A percentile compares a stretch with the other conserved stretches of the same genome.
phyloP scores from a whole-genome alignment of 2,113 vertebrate species.

The Leptobrachium leishanense region DNA sequence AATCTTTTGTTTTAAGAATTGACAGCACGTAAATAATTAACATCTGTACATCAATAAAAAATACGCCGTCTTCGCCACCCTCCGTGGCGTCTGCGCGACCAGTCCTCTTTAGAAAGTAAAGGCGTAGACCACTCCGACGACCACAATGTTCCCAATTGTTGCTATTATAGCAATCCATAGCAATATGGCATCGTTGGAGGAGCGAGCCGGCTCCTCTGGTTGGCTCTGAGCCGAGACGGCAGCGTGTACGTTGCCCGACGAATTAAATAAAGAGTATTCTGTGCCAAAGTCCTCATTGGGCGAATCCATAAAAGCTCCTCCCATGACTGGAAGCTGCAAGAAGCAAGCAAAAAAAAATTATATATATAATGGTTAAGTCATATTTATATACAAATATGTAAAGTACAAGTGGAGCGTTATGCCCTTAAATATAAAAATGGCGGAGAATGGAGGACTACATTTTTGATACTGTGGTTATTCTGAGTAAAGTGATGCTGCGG shows the following conservation, averaged over 20 bases:
- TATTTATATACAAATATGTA: no score
- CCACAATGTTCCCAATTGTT: slow-evolving; percentile 96
- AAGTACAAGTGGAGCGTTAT: no score
- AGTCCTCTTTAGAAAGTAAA: slow-evolving; percentile 85
- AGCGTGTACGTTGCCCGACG: slow-evolving; percentile 86
- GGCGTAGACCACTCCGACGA: slow-evolving; percentile 94
- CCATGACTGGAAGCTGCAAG: slow-evolving; percentile 96
- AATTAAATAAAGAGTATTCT: slow-evolving; percentile 95
- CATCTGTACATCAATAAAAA: slow-evolving; percentile 34
- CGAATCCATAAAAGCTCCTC: slow-evolving; percentile 96
- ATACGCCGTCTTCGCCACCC: slow-evolving; percentile 34
- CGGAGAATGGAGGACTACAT: no score
- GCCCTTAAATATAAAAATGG: no score
- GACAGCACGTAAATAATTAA: slow-evolving; percentile 39
- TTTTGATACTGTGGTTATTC: no score
- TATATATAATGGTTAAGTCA: no score
- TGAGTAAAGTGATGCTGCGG: no score
- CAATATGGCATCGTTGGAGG: slow-evolving; percentile 92
- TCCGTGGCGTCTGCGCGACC: neutral
- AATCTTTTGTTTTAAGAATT: slow-evolving; percentile 22
- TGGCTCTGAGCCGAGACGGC: slow-evolving; percentile 75
- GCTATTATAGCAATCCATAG: slow-evolving; percentile 97
- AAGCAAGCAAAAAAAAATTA: slow-evolving; percentile 51
- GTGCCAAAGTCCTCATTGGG: slow-evolving; percentile 92
- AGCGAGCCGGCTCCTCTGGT: slow-evolving; percentile 79